Base-by-base conservation (phyloP, 2,888 invertebrate species). In the Adelphocoris suturalis region DNA sequence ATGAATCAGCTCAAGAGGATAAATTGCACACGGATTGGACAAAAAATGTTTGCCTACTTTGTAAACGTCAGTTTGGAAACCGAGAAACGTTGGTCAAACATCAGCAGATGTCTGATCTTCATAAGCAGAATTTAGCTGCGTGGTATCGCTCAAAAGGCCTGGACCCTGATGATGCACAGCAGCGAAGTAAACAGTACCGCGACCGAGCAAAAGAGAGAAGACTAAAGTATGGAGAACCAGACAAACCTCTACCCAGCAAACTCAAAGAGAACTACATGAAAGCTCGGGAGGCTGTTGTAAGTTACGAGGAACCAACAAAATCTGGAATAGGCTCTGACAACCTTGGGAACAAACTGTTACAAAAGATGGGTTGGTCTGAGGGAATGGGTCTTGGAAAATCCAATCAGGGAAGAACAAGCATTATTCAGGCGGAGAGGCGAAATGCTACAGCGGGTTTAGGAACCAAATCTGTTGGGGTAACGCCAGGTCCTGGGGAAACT, bases 311-410 rank as follows among this genome's bases (percentile, higher is more conserved):
- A 87, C 95, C 95, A 0, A 95, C 96, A 0, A 94, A 95, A 90
- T 95, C 96, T 93, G 95, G 97, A 90, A 95, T 98, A 92, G 95
- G 97, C 92, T 96, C 97, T 0, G 98, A 97, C 92, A 99, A 99
- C 92, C 97, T 99, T 90, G 99, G 99, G 11, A 99, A 97, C 93
- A 97, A 98, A 93, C 95, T 99, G 93, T 93, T 99, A 91, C 98
- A 99, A 93, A 98, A 98, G 94, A 99, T 99, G 99, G 99, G 99
- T 5, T 99, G 99, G 99, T 97, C 97, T 9, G 98, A 98, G 93
- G 99, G 99, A 0, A 96, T 97, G 94, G 99, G 99, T 0, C 94
- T 99, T 28, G 99, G 99, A 0, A 97, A 97, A 93, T 95, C 96
- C 88, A 98, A 98, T 93, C 99, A 99, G 94, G 99, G 98, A 16